Conservation (phyloP, 2,888 invertebrate species). For the Oasisia sp. region DNA sequence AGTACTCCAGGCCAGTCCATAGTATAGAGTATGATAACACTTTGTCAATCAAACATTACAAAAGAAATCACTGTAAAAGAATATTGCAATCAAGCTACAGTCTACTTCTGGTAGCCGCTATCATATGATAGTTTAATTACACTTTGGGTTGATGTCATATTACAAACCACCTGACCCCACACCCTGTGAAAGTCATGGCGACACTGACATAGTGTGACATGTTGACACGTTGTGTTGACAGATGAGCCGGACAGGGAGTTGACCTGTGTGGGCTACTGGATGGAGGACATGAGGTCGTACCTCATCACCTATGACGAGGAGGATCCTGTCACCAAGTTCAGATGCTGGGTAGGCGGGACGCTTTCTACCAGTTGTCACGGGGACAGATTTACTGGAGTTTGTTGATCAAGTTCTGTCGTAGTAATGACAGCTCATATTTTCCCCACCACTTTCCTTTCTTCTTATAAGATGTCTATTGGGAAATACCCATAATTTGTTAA, state of each 20-base stretch:
- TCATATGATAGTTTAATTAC: too few species aligned
- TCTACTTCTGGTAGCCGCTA: too few species aligned
- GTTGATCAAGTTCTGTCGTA: not conserved
- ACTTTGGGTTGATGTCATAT: too few species aligned
- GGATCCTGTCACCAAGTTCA: constrained; percentile 93
- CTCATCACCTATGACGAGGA: constrained; percentile 94
- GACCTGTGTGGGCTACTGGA: constrained; percentile 98
- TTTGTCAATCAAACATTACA: too few species aligned
- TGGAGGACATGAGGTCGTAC: constrained; percentile 96
- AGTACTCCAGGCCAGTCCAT: too few species aligned
- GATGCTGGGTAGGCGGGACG: constrained; percentile 86
- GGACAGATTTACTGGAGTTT: not conserved
- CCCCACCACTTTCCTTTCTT: not conserved
- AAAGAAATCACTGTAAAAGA: too few species aligned
- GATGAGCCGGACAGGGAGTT: constrained; percentile 94
- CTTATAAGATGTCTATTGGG: not conserved
- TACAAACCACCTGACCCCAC: too few species aligned
- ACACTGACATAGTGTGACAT: not conserved
- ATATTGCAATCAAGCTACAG: too few species aligned
- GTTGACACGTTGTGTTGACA: constrained; percentile 46
- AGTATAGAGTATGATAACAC: too few species aligned
- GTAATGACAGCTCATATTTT: not conserved
- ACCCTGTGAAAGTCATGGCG: not conserved
- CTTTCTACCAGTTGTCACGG: not conserved
- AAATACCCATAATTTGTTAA: not conserved